Evolutionary conservation across 2,797 vertebrate genomes (phyloP).

Genomic region (Protonibea diacanthus): DNA sequence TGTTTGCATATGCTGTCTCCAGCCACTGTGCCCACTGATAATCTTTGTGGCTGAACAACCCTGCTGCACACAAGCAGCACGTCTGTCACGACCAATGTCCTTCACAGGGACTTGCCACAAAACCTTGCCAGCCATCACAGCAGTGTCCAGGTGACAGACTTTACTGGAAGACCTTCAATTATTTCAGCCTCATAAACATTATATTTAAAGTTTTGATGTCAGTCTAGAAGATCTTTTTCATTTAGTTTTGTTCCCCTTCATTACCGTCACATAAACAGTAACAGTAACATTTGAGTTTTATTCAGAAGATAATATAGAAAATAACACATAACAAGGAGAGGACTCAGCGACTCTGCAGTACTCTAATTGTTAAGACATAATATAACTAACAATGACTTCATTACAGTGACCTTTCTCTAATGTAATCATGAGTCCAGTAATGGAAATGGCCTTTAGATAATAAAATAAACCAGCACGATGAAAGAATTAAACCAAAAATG

Average conservation of each 20-base stretch:
- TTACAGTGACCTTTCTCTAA: conserved; percentile 53
- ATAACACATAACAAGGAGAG: conserved; percentile 48
- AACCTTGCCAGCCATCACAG: conserved; percentile 24
- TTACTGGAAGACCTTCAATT: conserved; percentile 15
- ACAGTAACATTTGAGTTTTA: conserved; percentile 25
- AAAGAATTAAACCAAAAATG: conserved; percentile 35
- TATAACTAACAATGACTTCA: conserved; percentile 58
- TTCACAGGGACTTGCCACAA: conserved; percentile 42
- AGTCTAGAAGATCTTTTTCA: neutral
- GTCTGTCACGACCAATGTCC: conserved; percentile 53
- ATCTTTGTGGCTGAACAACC: conserved; percentile 45
- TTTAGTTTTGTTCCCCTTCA: neutral
- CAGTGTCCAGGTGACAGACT: conserved; percentile 39
- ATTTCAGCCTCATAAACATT: conserved; percentile 16
- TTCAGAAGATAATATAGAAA: conserved; percentile 42
- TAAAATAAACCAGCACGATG: conserved; percentile 28
- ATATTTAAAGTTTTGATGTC: conserved; percentile 6
- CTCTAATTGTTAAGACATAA: conserved; percentile 55
- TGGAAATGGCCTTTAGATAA: conserved; percentile 49
- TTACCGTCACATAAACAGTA: conserved; percentile 32
- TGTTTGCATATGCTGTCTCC: conserved; percentile 47
- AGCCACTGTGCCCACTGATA: conserved; percentile 18
- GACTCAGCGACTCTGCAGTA: conserved; percentile 24
- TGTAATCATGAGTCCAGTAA: conserved; percentile 40
- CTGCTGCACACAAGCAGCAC: conserved; percentile 40